phyloP scores from a whole-genome alignment of 35 echinoderm and acorn worm genomes.

The Patiria miniata region DNA sequence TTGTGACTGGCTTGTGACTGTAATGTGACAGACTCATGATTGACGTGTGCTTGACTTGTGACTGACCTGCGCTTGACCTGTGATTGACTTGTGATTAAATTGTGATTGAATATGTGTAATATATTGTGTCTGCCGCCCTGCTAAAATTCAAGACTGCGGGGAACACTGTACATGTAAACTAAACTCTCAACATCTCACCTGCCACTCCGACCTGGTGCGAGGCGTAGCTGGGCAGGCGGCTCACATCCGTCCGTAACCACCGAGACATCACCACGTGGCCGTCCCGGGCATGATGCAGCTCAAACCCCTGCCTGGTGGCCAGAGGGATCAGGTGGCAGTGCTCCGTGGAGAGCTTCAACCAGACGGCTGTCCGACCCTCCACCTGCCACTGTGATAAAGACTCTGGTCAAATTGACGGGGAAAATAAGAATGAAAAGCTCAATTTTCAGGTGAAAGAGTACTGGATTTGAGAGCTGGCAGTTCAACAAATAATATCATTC shows the following conservation, averaged over 20 bases:
- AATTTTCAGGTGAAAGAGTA: neutral
- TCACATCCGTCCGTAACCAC: constrained; percentile 70
- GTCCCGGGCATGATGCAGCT: constrained; percentile 85
- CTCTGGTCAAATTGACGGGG: constrained; percentile 36
- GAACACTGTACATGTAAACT: too few relatives aligned
- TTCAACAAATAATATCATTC: neutral
- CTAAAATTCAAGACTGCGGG: too few relatives aligned
- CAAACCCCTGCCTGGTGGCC: constrained; percentile 71
- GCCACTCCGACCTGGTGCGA: constrained; percentile 89
- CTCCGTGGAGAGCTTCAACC: constrained; percentile 74
- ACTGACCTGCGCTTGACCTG: too few relatives aligned
- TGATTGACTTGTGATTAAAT: too few relatives aligned
- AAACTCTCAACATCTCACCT: constrained; percentile 63
- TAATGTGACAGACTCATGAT: too few relatives aligned
- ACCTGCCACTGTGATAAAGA: constrained; percentile 53
- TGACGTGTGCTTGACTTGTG: too few relatives aligned
- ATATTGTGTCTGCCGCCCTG: too few relatives aligned
- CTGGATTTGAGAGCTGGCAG: neutral
- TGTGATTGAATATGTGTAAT: too few relatives aligned
- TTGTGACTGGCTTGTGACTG: too few relatives aligned
- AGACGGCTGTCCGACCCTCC: constrained; percentile 56
- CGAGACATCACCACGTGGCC: constrained; percentile 56
- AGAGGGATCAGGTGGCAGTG: constrained; percentile 68
- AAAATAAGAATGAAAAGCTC: neutral
- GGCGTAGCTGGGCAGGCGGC: constrained; percentile 79